Evolutionary conservation across 2,797 vertebrate genomes (phyloP), one percentile per base, ranked within the genome.

Genomic region (Sebastiscus tertius): DNA sequence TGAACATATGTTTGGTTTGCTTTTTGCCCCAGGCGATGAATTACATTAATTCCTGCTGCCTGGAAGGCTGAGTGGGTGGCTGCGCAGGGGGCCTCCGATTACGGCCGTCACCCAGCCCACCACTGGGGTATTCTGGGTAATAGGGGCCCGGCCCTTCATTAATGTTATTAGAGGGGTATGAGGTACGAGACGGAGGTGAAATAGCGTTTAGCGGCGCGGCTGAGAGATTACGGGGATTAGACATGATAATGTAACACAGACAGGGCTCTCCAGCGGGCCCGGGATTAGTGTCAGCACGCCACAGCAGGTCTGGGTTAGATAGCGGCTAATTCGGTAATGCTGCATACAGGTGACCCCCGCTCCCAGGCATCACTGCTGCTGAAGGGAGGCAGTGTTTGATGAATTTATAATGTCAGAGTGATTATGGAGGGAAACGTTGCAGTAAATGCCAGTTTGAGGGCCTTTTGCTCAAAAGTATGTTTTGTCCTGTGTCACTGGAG

Each of bases 1-100:
- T 95, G 92, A 96, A 95, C 94, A 96, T 94, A 94, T 96, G 93
- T 96, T 96, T 96, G 89, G 85, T 96, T 93, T 94, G 61, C 94
- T 96, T 95, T 95, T 90, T 93, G 94, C 94, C 79, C 95, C 82
- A 87, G 95, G 96, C 94, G 84, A 87, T 94, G 95, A 96, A 96
- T 96, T 95, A 94, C 93, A 95, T 96, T 96, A 95, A 90, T 94
- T 92, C 91, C 77, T 59, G 87, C 87, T 90, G 89, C 92, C 93
- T 92, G 86, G 81, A 87, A 94, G 95, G 93, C 87, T 88, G 95
- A 92, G 89, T 94, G 92, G 79, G 89, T 90, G 93, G 85, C 88
- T 89, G 82, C 65, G 81, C 91, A 83, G 80, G 91, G 87, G 87
- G 87, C 77, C 84, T 82, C 83, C 33, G 89, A 90, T 94, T 89